Percentiles rank a stretch among this genome's conserved stretches.
Evolutionary conservation across 2,888 invertebrate genomes (phyloP).

Genomic region (Rutpela maculata): DNA sequence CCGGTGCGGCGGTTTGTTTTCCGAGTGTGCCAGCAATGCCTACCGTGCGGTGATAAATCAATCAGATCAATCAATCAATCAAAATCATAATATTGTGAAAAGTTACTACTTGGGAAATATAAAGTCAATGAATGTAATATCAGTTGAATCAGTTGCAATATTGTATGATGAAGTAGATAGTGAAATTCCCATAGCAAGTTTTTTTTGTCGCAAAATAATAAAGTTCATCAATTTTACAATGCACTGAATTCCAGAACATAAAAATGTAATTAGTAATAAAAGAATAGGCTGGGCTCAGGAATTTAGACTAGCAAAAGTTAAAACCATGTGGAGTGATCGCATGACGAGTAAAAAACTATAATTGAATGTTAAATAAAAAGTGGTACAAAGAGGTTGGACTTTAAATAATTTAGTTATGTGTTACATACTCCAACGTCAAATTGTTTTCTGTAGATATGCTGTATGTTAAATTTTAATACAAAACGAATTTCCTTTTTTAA

Average conservation of each 20-base stretch:
- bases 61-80: too few relatives aligned
- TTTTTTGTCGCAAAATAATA: too few relatives aligned
- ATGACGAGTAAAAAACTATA: slow-evolving; percentile 42
- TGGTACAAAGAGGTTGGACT: slow-evolving; percentile 45
- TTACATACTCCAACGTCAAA: slow-evolving; percentile 57
- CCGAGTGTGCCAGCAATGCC: too few relatives aligned
- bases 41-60: too few relatives aligned
- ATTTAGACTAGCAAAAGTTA: slow-evolving; percentile 25
- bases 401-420: slow-evolving; percentile 53
- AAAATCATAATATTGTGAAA: too few relatives aligned
- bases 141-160: too few relatives aligned
- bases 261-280: slow-evolving; percentile 10
- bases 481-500: slow-evolving; percentile 60
- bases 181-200: too few relatives aligned
- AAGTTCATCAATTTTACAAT: too few relatives aligned
- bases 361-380: slow-evolving; percentile 39
- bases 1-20: too few relatives aligned
- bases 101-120: too few relatives aligned
- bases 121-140: too few relatives aligned
- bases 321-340: slow-evolving; percentile 35
- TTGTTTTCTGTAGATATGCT: slow-evolving; percentile 56
- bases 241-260: neutral
- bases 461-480: slow-evolving; percentile 59
- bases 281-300: slow-evolving; percentile 33
- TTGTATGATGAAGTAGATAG: too few relatives aligned